Base-by-base conservation (phyloP, 2,113 vertebrate species). In the Ardeotis arabs region DNA sequence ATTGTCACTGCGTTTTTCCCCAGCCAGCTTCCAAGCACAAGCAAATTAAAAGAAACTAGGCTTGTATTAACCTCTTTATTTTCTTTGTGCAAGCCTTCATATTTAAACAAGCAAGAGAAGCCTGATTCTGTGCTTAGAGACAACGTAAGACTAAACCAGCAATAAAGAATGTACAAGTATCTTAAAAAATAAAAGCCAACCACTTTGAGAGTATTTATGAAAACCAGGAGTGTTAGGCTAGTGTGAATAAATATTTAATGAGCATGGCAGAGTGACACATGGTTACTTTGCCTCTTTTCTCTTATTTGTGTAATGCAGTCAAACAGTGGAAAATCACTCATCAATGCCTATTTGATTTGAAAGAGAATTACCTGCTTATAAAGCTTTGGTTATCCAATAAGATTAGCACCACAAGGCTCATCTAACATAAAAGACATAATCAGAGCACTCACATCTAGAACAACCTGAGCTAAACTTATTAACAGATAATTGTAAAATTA, bases 161-260 rank as follows among this genome's bases (percentile, higher is more conserved):
- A 83, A 59, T 84, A 94, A 88, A 59, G 59, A 84, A 94, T 22
- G 28, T 44, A 80, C 56, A 62, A 23, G 31, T 77, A 82, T 75
- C 60, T 89, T 87, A 89, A 89, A 94, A 94, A 95, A 92, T 91
- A 89, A 91, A 94, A 96, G 84, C 80, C 76, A 96, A 92, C 62
- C 66, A 87, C 66, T 96, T 95, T 55, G 73, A 77, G 89, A 89
- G 74, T 93, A 95, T 96, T 97, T 92, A 89, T 89, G 86, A 95
- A 95, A 96, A 92, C 62, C 74, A 95, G 47, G 92, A 97, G 94
- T 89, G 81, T 96, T 96, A 96, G 91, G 95, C 89, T 95, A 96
- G 94, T 93, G 95, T 95, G 95, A 96, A 96, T 96, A 96, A 97
- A 96, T 96, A 97, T 96, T 96, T 94, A 96, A 97, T 96, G 94